These are phyloP conservation scores for Brachionus rotundiformis DNA, from an alignment of 1,140 invertebrate genomes.

Conservation along the genomic window DNA sequence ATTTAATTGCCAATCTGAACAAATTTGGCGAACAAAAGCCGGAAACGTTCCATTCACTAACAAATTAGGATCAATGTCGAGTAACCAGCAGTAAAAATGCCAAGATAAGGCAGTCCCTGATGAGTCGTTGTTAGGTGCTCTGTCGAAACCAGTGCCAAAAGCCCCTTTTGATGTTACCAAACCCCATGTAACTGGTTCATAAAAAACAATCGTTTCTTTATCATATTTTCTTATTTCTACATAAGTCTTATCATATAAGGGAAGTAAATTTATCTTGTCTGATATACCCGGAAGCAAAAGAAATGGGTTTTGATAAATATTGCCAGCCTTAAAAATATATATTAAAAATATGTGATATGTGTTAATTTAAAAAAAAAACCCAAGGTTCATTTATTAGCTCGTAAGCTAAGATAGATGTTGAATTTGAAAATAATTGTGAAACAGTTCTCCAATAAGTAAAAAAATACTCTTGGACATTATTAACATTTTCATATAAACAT, in stretches of 20 bases:
- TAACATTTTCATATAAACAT: slow-evolving; percentile 55
- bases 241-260: slow-evolving; percentile 49
- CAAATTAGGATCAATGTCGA: slow-evolving; percentile 36
- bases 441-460: slow-evolving; percentile 55
- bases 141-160: slow-evolving; percentile 51
- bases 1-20: slow-evolving; percentile 14
- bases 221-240: slow-evolving; percentile 38
- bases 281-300: slow-evolving; percentile 47
- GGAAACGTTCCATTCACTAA: slow-evolving; percentile 43
- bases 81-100: slow-evolving; percentile 52
- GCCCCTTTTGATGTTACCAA: slow-evolving; percentile 11
- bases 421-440: slow-evolving; percentile 53
- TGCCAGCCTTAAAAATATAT: slow-evolving; percentile 26
- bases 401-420: slow-evolving; percentile 55
- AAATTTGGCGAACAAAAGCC: neutral
- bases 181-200: slow-evolving; percentile 52
- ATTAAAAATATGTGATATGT: neutral
- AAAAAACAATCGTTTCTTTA: slow-evolving; percentile 49
- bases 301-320: slow-evolving; percentile 44
- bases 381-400: slow-evolving; percentile 58
- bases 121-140: slow-evolving; percentile 15
- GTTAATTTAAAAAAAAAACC: slow-evolving; percentile 26
- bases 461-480: slow-evolving; percentile 52
- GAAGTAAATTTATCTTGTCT: slow-evolving; percentile 39
- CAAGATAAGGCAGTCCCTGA: slow-evolving; percentile 44